phyloP scores from a whole-genome alignment of 2,113 vertebrate species.

The Bos indicus region DNA sequence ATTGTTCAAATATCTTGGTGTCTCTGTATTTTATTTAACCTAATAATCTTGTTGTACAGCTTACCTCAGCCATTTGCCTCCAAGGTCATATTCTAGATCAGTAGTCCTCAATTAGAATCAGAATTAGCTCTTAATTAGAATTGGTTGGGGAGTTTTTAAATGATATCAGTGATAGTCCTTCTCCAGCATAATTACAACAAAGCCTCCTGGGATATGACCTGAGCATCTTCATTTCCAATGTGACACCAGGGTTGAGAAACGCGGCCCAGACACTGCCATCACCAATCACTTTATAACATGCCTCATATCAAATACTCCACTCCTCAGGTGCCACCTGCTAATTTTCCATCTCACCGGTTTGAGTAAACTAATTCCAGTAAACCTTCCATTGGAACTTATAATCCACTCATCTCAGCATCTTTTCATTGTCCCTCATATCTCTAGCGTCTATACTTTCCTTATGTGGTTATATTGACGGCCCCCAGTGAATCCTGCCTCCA shows the following conservation, averaged over 20 bases:
- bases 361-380: neutral
- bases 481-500: neutral
- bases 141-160: neutral
- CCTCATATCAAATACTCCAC: neutral
- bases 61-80: neutral
- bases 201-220: neutral
- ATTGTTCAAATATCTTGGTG: neutral
- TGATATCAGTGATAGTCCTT: neutral
- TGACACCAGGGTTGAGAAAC: neutral
- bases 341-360: neutral
- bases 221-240: neutral
- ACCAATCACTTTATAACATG: neutral
- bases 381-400: neutral
- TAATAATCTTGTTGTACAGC: neutral
- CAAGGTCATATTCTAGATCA: neutral
- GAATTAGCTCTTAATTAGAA: neutral
- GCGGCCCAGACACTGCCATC: neutral
- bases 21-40: neutral
- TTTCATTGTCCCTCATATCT: neutral
- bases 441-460: neutral
- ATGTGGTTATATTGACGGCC: neutral
- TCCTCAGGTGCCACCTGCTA: neutral
- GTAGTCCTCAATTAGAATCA: neutral
- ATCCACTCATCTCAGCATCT: neutral
- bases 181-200: neutral